A percentile compares a stretch with the other conserved stretches of the same genome.
These are phyloP conservation scores for Poecilobothrus nobilitatus DNA, from an alignment of 2,888 invertebrate genomes.

Conservation along the genomic window DNA sequence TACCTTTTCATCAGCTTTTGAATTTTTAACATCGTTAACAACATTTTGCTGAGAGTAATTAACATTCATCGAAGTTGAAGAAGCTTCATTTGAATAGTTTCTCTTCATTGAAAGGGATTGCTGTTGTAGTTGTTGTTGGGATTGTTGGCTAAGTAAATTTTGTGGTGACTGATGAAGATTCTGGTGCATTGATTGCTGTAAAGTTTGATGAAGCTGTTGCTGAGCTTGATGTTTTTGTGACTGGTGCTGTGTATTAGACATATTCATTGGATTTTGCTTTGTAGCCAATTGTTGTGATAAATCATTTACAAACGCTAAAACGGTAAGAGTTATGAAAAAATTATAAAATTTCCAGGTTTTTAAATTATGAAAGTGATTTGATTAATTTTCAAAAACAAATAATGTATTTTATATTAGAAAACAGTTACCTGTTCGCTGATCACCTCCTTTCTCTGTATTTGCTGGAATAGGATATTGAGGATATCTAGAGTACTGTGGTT, in stretches of 20 bases:
- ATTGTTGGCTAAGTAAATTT: background rate
- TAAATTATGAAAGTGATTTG: background rate
- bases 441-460: background rate
- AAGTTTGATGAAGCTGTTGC: conserved; percentile 12
- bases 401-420: too few relatives aligned
- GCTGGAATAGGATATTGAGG: background rate
- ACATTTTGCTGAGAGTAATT: background rate
- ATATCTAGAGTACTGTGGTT: background rate
- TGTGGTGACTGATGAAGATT: too few relatives aligned
- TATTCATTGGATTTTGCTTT: background rate
- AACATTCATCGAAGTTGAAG: background rate
- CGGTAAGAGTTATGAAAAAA: too few relatives aligned
- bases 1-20: background rate
- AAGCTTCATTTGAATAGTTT: background rate
- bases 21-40: background rate
- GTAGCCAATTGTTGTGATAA: background rate
- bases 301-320: background rate
- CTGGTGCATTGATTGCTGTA: conserved; percentile 12
- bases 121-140: conserved; percentile 16
- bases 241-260: background rate
- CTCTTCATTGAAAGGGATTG: background rate
- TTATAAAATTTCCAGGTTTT: too few relatives aligned
- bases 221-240: background rate
- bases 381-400: background rate
- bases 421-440: background rate